phyloP scores from a whole-genome alignment of 2,797 vertebrate species.

The Rhabdomys pumilio region DNA sequence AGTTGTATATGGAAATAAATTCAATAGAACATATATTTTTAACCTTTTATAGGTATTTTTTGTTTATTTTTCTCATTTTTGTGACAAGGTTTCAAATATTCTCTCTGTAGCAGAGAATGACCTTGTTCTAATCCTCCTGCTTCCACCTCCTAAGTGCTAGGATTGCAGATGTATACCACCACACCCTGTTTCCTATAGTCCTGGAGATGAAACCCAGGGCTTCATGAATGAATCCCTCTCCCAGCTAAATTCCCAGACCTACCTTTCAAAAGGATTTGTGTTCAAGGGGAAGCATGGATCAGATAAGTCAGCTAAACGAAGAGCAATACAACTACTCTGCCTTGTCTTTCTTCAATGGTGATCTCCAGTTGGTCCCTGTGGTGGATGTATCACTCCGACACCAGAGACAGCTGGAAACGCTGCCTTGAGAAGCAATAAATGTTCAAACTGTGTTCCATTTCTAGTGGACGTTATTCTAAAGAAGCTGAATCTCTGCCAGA shows the following conservation, averaged over 20 bases:
- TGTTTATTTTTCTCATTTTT: neutral
- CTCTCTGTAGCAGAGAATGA: neutral
- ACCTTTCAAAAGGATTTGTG: neutral
- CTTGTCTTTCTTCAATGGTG: neutral
- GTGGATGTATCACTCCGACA: neutral
- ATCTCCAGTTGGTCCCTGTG: neutral
- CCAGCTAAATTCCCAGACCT: neutral
- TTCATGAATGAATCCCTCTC: neutral
- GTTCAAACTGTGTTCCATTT: neutral
- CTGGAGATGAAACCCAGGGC: neutral
- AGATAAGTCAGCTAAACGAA: neutral
- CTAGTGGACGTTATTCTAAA: neutral
- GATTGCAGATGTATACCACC: neutral
- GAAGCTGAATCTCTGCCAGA: neutral
- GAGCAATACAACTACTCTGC: neutral
- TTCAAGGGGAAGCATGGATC: neutral
- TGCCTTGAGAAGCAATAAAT: neutral
- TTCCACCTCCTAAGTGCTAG: neutral
- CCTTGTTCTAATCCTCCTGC: neutral
- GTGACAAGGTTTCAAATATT: neutral
- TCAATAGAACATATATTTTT: slow-evolving; percentile 15
- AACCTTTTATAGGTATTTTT: neutral
- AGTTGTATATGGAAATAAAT: neutral
- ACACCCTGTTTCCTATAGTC: neutral
- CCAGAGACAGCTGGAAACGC: neutral